Evolutionary conservation across 2,797 vertebrate genomes (phyloP).

Genomic region (Pantherophis alleghaniensis): DNA sequence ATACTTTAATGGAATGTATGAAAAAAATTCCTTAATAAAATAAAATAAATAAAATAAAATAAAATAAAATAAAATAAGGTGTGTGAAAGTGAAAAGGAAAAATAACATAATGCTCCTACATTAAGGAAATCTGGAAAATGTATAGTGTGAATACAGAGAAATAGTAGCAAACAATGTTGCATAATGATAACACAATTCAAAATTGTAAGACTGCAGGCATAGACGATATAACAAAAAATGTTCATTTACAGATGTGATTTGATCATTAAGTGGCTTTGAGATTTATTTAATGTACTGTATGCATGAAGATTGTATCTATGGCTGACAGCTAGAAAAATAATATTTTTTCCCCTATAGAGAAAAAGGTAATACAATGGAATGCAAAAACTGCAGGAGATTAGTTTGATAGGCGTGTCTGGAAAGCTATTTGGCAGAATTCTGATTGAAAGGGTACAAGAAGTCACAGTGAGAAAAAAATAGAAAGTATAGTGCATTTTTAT

Average conservation of each 20-base stretch:
- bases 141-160: not conserved
- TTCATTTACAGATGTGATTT: not conserved
- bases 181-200: not conserved
- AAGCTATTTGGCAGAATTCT: not conserved
- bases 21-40: not conserved
- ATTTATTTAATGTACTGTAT: not conserved
- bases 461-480: not conserved
- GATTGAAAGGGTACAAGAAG: not conserved
- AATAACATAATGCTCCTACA: not conserved
- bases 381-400: not conserved
- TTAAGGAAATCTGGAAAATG: not conserved
- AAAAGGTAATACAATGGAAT: not conserved
- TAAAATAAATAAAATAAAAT: too few relatives aligned
- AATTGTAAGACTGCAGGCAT: not conserved
- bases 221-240: not conserved
- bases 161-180: not conserved
- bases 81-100: not conserved
- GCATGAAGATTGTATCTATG: not conserved
- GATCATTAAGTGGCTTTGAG: not conserved
- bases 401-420: not conserved
- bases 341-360: not conserved
- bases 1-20: not conserved
- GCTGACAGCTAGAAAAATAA: not conserved
- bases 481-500: not conserved
- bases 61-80: not conserved